Evolutionary conservation across 2,888 invertebrate species (phyloP), one percentile per base, ranked within the genome.

Genomic region (Caradrina clavipalpis): DNA sequence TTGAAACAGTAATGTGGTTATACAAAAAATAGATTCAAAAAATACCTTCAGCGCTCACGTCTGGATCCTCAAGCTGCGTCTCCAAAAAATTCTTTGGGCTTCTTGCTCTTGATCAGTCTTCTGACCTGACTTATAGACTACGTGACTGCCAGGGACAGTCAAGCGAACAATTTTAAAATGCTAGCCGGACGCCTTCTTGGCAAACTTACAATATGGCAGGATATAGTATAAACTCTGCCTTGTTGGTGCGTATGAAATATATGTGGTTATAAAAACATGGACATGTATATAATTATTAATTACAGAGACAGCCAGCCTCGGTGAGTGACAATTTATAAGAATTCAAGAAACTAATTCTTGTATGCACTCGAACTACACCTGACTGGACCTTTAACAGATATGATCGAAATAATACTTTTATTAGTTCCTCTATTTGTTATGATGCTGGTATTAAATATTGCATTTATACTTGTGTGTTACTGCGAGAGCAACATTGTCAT

Each of bases 381-480:
- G 96, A 95, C 96, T 91, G 96, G 96, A 96, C 96, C 96, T 96
- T 96, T 95, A 96, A 96, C 96, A 96, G 94, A 96, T 95, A 95
- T 95, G 91, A 95, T 95, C 91, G 94, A 95, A 95, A 94, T 91
- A 93, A 93, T 94, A 91, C 94, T 94, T 92, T 94, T 78, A 96
- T 95, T 95, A 96, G 95, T 95, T 92, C 88, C 88, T 91, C 86
- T 92, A 87, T 88, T 89, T 92, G 87, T 88, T 88, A 91, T 86
- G 85, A 90, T 90, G 88, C 90, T 88, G 89, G 89, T 89, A 93
- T 88, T 91, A 91, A 89, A 90, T 90, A 92, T 91, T 89, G 83
- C 88, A 90, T 91, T 89, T 87, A 91, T 87, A 92, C 88, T 83
- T 89, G 88, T 92, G 89, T 90, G 87, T 85, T 86, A 88, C 88